A percentile compares a stretch with the other conserved stretches of the same genome.
These are phyloP conservation scores for Doryteuthis pealeii DNA, from an alignment of 1,140 invertebrate genomes.

Conservation along the genomic window DNA sequence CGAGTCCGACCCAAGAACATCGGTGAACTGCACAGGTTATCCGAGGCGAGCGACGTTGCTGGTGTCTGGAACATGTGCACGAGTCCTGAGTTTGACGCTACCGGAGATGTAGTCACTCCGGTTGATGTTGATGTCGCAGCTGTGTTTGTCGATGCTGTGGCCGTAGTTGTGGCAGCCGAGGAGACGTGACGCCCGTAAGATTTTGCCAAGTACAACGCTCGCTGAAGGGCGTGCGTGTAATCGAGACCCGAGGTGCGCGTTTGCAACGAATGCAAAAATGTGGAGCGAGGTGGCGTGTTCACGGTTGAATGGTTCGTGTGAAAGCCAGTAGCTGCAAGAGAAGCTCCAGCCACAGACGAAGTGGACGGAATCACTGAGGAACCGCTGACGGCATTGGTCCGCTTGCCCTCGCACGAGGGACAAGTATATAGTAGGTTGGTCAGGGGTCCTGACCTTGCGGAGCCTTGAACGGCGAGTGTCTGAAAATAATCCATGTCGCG, in stretches of 20 bases:
- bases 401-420: neutral
- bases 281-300: neutral
- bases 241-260: neutral
- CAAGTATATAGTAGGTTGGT: neutral
- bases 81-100: constrained; percentile 25
- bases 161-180: neutral
- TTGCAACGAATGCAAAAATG: neutral
- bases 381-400: neutral
- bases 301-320: constrained; percentile 11
- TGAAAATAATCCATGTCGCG: neutral
- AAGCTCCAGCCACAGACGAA: constrained; percentile 34
- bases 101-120: neutral
- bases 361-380: constrained; percentile 8
- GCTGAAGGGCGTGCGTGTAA: constrained; percentile 2
- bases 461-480: neutral
- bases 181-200: neutral
- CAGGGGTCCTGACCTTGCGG: neutral
- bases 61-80: constrained; percentile 10
- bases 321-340: constrained; percentile 27
- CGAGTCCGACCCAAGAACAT: neutral
- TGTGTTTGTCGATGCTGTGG: neutral
- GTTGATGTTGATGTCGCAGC: neutral
- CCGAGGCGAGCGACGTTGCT: neutral
- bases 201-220: constrained; percentile 15
- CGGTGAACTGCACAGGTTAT: neutral